Percentiles rank a stretch among this genome's conserved stretches.
phyloP scores from a whole-genome alignment of 2,113 vertebrate species.

The Stomatorhinus ivindoensis region DNA sequence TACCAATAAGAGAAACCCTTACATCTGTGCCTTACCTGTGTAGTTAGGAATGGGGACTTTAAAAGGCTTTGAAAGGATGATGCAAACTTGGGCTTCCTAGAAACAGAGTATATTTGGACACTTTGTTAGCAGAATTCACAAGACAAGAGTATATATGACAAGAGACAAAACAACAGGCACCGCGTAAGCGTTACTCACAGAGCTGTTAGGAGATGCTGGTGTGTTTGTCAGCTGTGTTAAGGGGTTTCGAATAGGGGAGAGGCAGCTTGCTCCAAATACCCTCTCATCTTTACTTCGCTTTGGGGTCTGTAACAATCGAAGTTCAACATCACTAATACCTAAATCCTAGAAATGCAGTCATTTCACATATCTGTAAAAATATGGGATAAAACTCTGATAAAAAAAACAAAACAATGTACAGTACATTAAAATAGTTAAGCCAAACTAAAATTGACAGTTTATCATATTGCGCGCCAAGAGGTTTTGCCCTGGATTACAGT shows the following conservation, averaged over 20 bases:
- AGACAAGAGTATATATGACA: neutral
- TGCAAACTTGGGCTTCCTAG: slow-evolving; percentile 89
- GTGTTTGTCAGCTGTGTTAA: slow-evolving; percentile 64
- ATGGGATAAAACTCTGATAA: neutral
- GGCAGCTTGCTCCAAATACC: slow-evolving; percentile 48
- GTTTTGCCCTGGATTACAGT: neutral
- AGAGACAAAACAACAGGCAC: neutral
- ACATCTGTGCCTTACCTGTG: slow-evolving; percentile 66
- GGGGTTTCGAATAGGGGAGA: slow-evolving; percentile 74
- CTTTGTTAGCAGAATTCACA: neutral
- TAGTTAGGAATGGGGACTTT: slow-evolving; percentile 94
- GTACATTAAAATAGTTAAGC: neutral
- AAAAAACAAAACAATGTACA: too few relatives aligned
- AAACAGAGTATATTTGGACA: neutral
- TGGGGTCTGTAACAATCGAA: slow-evolving; percentile 49
- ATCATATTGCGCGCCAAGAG: neutral
- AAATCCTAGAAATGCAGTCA: neutral
- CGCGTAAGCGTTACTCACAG: slow-evolving; percentile 56
- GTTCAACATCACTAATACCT: neutral
- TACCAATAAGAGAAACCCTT: neutral
- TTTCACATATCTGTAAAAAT: neutral
- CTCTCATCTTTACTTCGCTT: slow-evolving; percentile 58
- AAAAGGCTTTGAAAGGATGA: slow-evolving; percentile 91
- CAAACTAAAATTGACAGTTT: neutral
- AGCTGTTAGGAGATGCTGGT: slow-evolving; percentile 66